phyloP scores from a whole-genome alignment of 2,888 invertebrate genomes.

The Protonemura montana region DNA sequence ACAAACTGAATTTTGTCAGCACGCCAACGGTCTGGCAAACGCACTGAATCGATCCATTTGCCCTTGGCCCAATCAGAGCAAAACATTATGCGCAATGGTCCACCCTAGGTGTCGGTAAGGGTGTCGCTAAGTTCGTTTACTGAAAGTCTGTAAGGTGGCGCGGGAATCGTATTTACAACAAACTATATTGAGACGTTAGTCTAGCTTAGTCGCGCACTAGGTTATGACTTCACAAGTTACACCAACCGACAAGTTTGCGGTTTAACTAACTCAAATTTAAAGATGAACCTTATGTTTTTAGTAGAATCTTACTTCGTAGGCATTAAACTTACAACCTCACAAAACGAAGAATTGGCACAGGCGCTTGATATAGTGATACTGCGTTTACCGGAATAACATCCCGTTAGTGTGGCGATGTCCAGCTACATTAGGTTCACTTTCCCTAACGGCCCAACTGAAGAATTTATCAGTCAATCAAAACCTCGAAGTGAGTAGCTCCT shows the following conservation, averaged over 20 bases:
- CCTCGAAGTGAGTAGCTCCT: conserved; percentile 72
- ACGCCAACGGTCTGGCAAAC: background rate
- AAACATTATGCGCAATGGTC: background rate
- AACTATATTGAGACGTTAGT: too few species aligned
- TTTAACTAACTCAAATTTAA: too few species aligned
- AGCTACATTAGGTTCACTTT: background rate
- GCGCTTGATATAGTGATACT: too few species aligned
- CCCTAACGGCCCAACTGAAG: background rate
- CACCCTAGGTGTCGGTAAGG: background rate
- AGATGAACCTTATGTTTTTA: too few species aligned
- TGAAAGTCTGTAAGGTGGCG: background rate
- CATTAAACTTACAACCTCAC: too few species aligned
- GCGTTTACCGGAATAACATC: too few species aligned
- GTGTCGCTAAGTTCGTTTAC: background rate
- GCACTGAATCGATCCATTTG: background rate
- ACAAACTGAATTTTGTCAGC: background rate
- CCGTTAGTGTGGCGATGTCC: too few species aligned
- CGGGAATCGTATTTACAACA: background rate
- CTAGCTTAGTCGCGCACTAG: too few species aligned
- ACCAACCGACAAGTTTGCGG: too few species aligned
- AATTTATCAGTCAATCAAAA: conserved; percentile 64
- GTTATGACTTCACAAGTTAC: too few species aligned
- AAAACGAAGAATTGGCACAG: too few species aligned
- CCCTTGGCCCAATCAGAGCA: background rate
- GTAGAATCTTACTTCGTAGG: too few species aligned